Evolutionary conservation across 53 echinoderm and acorn worm genomes (phyloP).

Genomic region (Echinarachnius parma): DNA sequence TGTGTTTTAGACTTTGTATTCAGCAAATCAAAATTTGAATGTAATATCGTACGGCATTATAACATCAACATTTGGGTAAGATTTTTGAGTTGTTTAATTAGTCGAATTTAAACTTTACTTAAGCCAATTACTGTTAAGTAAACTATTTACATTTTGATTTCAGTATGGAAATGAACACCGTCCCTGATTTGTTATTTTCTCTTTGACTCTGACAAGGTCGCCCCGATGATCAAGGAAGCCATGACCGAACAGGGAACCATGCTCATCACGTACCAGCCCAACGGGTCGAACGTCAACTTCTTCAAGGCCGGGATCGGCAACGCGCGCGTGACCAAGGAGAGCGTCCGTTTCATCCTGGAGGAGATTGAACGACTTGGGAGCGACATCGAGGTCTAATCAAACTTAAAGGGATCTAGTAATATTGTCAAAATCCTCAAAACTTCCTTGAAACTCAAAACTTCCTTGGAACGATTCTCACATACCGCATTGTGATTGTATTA

Average conservation of each 20-base stretch:
- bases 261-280: conserved; percentile 83
- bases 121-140: background rate
- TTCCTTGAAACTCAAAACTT: too few relatives aligned
- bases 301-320: conserved; percentile 70
- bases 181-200: background rate
- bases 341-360: conserved; percentile 65
- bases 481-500: too few relatives aligned
- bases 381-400: conserved; percentile 49
- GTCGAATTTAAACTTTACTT: too few relatives aligned
- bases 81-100: too few relatives aligned
- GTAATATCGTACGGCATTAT: too few relatives aligned
- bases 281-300: conserved; percentile 68
- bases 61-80: too few relatives aligned
- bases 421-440: too few relatives aligned
- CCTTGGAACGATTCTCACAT: too few relatives aligned
- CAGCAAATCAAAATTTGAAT: too few relatives aligned
- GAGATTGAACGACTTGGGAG: conserved; percentile 72
- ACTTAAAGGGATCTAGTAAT: background rate
- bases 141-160: background rate
- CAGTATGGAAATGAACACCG: background rate
- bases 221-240: conserved; percentile 80
- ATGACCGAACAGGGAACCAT: conserved; percentile 78
- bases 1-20: too few relatives aligned
- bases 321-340: conserved; percentile 48
- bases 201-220: conserved; percentile 55